A percentile compares a stretch with the other conserved stretches of the same genome.
These are phyloP conservation scores for Erebia epiphron DNA, from an alignment of 2,888 invertebrate genomes.

Conservation along the genomic window DNA sequence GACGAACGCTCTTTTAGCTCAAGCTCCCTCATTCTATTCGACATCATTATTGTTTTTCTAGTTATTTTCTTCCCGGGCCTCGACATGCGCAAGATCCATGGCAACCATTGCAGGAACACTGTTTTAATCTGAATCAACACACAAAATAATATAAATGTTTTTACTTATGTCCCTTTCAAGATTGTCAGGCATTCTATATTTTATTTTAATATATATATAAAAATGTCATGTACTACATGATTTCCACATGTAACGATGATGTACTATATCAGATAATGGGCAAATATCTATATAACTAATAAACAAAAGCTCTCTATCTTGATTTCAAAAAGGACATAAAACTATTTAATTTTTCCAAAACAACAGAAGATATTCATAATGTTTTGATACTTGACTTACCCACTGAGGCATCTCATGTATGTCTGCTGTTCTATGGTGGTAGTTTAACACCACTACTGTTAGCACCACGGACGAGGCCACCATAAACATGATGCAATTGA, in stretches of 20 bases:
- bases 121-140: conserved; percentile 89
- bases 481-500: conserved; percentile 99
- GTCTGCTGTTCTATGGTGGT: conserved; percentile 98
- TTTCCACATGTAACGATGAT: too few species aligned
- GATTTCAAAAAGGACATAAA: too few species aligned
- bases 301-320: too few species aligned
- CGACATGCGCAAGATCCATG: conserved; percentile 97
- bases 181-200: too few species aligned
- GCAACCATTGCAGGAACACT: conserved; percentile 98
- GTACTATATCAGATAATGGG: too few species aligned
- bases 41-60: conserved; percentile 94
- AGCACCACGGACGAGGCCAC: conserved; percentile 98
- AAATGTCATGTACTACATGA: too few species aligned
- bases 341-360: background rate
- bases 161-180: too few species aligned
- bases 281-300: too few species aligned
- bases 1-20: conserved; percentile 97
- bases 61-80: conserved; percentile 97
- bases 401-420: conserved; percentile 98
- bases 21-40: conserved; percentile 95
- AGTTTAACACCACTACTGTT: conserved; percentile 98
- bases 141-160: background rate
- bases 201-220: too few species aligned
- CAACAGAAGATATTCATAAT: background rate
- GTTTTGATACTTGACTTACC: conserved; percentile 78